A percentile compares a stretch with the other conserved stretches of the same genome.
Conservation (phyloP, 2,113 vertebrate species). For the Eudorcas thomsonii region DNA sequence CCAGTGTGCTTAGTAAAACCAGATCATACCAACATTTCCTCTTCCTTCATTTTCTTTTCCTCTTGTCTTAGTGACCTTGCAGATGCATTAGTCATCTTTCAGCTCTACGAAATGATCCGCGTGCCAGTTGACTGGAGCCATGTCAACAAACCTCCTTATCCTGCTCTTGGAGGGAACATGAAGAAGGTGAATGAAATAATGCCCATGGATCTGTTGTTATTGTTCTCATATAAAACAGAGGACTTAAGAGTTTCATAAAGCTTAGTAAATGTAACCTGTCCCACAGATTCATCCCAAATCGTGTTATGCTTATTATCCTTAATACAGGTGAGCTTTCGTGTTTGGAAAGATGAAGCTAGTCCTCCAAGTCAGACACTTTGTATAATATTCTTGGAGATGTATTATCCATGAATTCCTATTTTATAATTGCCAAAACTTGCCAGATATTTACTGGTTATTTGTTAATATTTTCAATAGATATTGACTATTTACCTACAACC, state of each 20-base stretch:
- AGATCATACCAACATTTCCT: neutral
- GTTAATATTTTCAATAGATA: neutral
- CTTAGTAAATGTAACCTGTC: neutral
- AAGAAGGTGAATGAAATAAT: slow-evolving; percentile 87
- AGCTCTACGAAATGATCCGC: slow-evolving; percentile 91
- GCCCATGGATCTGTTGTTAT: neutral
- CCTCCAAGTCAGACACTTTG: neutral
- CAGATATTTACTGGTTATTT: neutral
- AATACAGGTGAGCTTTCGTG: neutral
- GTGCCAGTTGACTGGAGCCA: slow-evolving; percentile 90
- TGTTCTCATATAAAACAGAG: neutral
- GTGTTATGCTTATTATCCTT: neutral
- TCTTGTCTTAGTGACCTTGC: slow-evolving; percentile 84
- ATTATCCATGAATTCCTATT: neutral
- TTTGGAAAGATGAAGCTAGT: slow-evolving; percentile 34
- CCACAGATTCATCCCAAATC: neutral
- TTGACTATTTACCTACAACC: neutral
- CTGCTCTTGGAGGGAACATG: slow-evolving; percentile 91
- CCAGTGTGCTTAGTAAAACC: neutral
- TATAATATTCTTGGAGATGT: neutral
- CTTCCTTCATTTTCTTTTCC: neutral
- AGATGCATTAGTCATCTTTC: slow-evolving; percentile 89
- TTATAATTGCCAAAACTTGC: neutral
- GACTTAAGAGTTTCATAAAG: neutral
- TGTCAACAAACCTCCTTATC: slow-evolving; percentile 92